Percentiles rank a stretch among this genome's conserved stretches.
phyloP scores from a whole-genome alignment of 2,113 vertebrate genomes.

The Bungarus multicinctus region DNA sequence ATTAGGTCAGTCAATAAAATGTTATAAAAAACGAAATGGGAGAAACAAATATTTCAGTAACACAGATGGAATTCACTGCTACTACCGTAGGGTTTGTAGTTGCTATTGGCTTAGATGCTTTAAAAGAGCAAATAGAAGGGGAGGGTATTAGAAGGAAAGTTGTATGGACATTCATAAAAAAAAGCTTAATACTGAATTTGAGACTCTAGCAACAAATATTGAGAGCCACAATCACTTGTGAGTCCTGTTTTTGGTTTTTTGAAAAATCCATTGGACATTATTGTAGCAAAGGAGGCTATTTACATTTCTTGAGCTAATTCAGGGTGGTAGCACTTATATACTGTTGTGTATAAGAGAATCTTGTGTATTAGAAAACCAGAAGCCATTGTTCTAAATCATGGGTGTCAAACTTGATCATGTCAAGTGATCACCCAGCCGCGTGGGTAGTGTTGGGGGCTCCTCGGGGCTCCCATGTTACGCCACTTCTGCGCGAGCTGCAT shows the following conservation, averaged over 20 bases:
- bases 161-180: neutral
- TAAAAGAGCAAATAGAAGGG: neutral
- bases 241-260: neutral
- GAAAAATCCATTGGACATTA: neutral
- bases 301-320: neutral
- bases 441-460: too few relatives aligned
- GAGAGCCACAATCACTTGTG: neutral
- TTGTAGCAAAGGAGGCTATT: neutral
- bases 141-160: neutral
- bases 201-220: neutral
- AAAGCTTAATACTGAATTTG: neutral
- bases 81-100: neutral
- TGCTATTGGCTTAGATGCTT: neutral
- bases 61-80: neutral
- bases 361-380: neutral
- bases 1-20: neutral
- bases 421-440: too few relatives aligned
- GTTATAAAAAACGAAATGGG: neutral
- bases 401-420: too few relatives aligned
- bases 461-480: too few relatives aligned
- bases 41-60: neutral
- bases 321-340: neutral
- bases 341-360: neutral
- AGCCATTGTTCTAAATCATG: neutral
- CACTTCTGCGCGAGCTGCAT: too few relatives aligned